Conservation (phyloP, 1,140 invertebrate genomes). For the Eupristina koningsbergeri region DNA sequence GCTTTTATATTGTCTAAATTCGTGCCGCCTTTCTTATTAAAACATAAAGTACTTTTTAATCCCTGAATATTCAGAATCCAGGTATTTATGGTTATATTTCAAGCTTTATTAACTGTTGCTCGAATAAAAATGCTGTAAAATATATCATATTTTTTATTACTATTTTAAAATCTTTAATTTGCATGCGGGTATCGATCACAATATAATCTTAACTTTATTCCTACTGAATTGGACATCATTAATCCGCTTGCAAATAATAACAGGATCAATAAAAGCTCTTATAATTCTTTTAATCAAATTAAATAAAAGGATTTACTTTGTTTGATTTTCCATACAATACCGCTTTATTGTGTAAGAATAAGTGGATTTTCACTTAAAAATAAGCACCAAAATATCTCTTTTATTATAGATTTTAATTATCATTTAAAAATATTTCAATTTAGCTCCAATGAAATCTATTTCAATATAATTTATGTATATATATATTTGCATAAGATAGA, state of each 20-base stretch:
- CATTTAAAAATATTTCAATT: no score
- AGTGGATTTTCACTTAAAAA: background rate
- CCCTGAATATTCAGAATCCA: background rate
- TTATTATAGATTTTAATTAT: no score
- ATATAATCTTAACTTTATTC: background rate
- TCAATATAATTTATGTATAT: no score
- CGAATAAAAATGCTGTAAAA: background rate
- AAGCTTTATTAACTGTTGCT: background rate
- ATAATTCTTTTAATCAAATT: background rate
- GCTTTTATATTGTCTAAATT: no score
- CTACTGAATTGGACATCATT: background rate
- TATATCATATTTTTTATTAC: background rate
- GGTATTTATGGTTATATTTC: background rate
- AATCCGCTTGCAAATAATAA: background rate
- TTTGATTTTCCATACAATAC: background rate
- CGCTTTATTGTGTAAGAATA: background rate
- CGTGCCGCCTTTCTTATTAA: no score
- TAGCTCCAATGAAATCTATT: no score
- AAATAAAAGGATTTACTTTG: background rate
- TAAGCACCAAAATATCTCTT: no score
- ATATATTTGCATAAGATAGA: no score
- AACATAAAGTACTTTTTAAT: background rate
- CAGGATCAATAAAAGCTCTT: background rate
- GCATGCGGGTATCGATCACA: background rate
- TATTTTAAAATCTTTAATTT: background rate